Conservation (phyloP, 2,113 vertebrate species). For the Galeopterus variegatus region DNA sequence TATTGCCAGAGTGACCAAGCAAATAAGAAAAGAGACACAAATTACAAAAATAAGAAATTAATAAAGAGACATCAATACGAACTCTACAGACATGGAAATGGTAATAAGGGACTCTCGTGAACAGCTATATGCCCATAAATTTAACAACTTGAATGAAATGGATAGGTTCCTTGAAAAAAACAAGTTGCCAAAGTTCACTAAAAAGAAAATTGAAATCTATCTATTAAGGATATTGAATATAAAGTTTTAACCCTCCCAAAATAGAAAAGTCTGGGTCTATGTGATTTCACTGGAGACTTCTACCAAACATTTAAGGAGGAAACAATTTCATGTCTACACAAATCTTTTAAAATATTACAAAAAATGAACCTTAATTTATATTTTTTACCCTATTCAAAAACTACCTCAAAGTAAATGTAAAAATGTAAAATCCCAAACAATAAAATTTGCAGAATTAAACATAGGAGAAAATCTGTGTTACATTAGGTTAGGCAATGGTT, state of each 20-base stretch:
- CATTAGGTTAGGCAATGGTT: not conserved
- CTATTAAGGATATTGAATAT: not conserved
- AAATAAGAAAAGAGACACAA: not conserved
- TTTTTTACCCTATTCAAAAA: not conserved
- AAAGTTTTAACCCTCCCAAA: not conserved
- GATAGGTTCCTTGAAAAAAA: not conserved
- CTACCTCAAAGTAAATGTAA: not conserved
- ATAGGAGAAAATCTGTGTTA: conserved; percentile 1
- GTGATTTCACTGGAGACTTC: not conserved
- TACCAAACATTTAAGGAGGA: conserved; percentile 9
- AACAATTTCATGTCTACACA: not conserved
- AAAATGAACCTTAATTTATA: not conserved
- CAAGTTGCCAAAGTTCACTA: not conserved
- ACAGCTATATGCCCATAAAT: not conserved
- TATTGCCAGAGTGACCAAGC: not conserved
- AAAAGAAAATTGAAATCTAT: not conserved
- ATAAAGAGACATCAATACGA: not conserved
- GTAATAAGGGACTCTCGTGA: not conserved
- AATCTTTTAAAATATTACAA: not conserved
- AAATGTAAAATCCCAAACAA: not conserved
- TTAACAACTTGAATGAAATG: not conserved
- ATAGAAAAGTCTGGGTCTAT: not conserved
- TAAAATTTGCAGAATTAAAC: not conserved
- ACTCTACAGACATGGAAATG: not conserved
- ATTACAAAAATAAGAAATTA: conserved; percentile 3